phyloP scores from a whole-genome alignment of 2,797 vertebrate genomes.

The Brachymystax lenok region DNA sequence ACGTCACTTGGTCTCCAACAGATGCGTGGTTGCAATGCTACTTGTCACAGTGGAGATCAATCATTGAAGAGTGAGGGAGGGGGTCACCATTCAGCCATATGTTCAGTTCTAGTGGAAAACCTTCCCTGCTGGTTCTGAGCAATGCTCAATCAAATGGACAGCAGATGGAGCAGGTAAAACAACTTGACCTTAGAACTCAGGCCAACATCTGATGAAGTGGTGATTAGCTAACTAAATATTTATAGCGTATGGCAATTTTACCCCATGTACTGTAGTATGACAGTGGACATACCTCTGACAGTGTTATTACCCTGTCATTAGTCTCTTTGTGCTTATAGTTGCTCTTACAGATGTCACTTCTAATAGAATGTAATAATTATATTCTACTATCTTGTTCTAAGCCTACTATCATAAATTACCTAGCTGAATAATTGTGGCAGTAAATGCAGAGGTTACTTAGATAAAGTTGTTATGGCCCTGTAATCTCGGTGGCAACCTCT shows the following conservation, averaged over 20 bases:
- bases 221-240: constrained; percentile 29
- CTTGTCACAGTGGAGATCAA: not conserved
- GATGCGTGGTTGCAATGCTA: not conserved
- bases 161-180: constrained; percentile 55
- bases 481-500: not conserved
- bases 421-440: not conserved
- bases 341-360: not conserved
- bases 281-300: not conserved
- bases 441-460: not conserved
- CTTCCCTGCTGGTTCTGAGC: constrained; percentile 66
- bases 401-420: not conserved
- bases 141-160: constrained; percentile 67
- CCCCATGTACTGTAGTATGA: not conserved
- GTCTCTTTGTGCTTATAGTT: not conserved
- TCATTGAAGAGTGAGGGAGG: not conserved
- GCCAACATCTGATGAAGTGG: constrained; percentile 59
- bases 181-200: constrained; percentile 67
- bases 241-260: not conserved
- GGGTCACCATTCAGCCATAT: not conserved
- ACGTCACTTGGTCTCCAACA: not conserved
- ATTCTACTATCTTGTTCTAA: not conserved
- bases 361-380: not conserved
- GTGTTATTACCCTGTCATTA: no score
- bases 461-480: not conserved
- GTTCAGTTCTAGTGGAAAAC: constrained; percentile 53